Evolutionary conservation across 35 echinoderm and acorn worm species (phyloP).

Genomic region (Apostichopus japonicus): DNA sequence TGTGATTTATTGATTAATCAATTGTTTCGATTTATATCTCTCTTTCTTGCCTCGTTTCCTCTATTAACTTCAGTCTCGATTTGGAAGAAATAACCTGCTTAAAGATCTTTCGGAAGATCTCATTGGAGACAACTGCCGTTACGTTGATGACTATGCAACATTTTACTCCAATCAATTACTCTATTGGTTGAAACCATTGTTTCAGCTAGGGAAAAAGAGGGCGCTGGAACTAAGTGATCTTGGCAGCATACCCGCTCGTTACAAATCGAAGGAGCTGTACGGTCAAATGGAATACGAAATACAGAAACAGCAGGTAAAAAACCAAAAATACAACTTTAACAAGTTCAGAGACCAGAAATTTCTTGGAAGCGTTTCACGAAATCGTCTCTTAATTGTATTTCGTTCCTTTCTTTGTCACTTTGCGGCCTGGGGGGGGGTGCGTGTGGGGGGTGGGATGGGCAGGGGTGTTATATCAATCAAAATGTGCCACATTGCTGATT

Average conservation of each 20-base stretch:
- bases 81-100: conserved; percentile 14
- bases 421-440: too few species aligned
- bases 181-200: conserved; percentile 6
- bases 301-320: conserved; percentile 25
- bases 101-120: conserved; percentile 42
- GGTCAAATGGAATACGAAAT: conserved; percentile 5
- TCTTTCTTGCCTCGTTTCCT: neutral
- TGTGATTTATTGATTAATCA: neutral
- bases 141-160: neutral
- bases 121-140: neutral
- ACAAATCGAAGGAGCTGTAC: neutral
- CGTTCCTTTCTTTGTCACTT: neutral
- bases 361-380: neutral
- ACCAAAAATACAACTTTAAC: neutral
- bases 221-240: conserved; percentile 22
- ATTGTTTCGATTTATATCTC: neutral
- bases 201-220: neutral
- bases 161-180: conserved; percentile 2
- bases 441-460: too few species aligned
- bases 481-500: too few species aligned
- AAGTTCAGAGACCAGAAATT: neutral
- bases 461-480: too few species aligned
- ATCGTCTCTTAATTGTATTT: neutral
- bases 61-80: neutral
- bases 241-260: neutral